Evolutionary conservation across 37 sponge, comb jelly and placozoan genomes (phyloP).

Genomic region (Ianthella basta): DNA sequence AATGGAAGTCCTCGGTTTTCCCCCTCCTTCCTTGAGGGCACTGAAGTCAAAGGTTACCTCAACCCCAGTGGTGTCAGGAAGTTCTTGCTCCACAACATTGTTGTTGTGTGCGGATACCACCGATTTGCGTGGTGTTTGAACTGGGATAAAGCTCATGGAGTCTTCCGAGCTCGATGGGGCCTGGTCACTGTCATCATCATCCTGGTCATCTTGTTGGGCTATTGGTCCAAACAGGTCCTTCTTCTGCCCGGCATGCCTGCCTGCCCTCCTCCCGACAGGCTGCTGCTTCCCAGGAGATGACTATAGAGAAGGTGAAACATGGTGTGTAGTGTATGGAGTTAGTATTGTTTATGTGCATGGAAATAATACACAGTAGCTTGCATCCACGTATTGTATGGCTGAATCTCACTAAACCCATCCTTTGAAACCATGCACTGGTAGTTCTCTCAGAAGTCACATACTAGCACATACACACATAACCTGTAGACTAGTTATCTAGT

Average conservation of each 20-base stretch:
- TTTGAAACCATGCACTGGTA: too few species aligned
- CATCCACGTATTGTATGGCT: too few species aligned
- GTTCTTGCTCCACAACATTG: slow-evolving; percentile 44
- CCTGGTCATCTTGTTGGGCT: neutral
- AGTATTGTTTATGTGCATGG: too few species aligned
- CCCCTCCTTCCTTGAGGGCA: neutral
- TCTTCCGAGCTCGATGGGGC: neutral
- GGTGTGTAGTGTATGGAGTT: too few species aligned
- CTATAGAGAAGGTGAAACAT: neutral
- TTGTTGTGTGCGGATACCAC: slow-evolving; percentile 35
- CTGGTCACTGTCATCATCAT: neutral
- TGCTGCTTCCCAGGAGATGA: slow-evolving; percentile 34
- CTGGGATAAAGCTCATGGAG: neutral
- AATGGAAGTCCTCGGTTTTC: slow-evolving; percentile 9
- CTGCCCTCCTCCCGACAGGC: slow-evolving; percentile 24
- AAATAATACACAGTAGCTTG: too few species aligned
- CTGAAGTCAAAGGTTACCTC: slow-evolving; percentile 6
- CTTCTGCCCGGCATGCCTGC: neutral
- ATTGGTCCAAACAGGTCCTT: slow-evolving; percentile 27
- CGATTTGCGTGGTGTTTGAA: neutral
- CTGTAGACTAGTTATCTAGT: too few species aligned
- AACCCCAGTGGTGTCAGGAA: slow-evolving; percentile 44
- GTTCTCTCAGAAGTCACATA: too few species aligned
- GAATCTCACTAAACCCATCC: too few species aligned
- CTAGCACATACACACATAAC: too few species aligned